Percentiles rank a stretch among this genome's conserved stretches.
These are phyloP conservation scores for Serilophus lunatus DNA, from an alignment of 2,113 vertebrate species.

Conservation along the genomic window DNA sequence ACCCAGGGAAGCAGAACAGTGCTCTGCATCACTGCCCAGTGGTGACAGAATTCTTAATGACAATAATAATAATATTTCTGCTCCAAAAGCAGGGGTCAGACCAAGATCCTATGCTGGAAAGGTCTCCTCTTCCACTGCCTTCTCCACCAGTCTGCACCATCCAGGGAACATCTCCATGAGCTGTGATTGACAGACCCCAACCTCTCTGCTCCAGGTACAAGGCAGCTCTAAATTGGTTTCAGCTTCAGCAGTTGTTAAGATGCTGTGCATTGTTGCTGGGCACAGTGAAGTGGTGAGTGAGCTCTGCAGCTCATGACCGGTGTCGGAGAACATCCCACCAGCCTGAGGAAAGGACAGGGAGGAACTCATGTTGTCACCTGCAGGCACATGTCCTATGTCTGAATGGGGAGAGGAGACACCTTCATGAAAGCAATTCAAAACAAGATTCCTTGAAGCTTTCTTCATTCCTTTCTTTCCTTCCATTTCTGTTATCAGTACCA, in stretches of 20 bases:
- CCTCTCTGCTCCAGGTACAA: not conserved
- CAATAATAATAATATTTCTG: not conserved
- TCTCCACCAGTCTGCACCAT: not conserved
- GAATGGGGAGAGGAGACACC: not conserved
- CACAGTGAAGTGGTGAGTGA: not conserved
- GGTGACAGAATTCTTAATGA: not conserved
- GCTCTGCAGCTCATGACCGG: not conserved
- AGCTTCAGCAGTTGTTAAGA: not conserved
- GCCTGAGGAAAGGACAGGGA: not conserved
- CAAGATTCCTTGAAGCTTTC: not conserved
- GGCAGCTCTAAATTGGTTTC: not conserved
- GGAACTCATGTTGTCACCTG: not conserved
- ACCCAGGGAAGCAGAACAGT: not conserved
- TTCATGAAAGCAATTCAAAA: not conserved
- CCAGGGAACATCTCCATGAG: not conserved
- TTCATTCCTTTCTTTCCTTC: not conserved
- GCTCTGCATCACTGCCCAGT: not conserved
- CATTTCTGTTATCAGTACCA: not conserved
- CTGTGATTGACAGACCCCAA: not conserved
- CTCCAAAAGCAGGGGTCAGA: not conserved
- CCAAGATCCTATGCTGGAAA: not conserved
- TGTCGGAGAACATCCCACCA: not conserved
- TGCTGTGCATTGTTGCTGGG: not conserved
- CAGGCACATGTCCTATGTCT: accelerated
- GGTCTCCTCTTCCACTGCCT: not conserved